phyloP scores from a whole-genome alignment of 1,140 invertebrate genomes.

The Myzus persicae region DNA sequence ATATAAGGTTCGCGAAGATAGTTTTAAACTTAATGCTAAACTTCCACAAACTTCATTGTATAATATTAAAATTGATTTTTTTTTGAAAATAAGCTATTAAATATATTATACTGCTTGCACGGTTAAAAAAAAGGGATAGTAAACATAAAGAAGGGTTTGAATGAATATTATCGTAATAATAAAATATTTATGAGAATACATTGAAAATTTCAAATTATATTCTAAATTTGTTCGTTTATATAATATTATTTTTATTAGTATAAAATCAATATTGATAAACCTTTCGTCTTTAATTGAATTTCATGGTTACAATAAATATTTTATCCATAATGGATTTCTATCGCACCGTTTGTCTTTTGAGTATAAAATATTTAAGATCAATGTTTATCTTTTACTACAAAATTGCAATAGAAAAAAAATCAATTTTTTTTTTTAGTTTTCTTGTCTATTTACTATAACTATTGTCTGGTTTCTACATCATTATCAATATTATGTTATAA shows the following conservation, averaged over 20 bases:
- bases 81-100: neutral
- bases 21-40: neutral
- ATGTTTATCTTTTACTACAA: neutral
- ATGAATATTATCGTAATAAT: slow-evolving; percentile 14
- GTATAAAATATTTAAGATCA: neutral
- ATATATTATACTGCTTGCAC: neutral
- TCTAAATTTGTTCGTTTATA: neutral
- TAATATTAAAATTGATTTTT: neutral
- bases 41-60: neutral
- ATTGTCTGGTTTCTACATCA: neutral
- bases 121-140: neutral
- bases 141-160: neutral
- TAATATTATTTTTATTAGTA: neutral
- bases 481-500: neutral
- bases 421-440: neutral
- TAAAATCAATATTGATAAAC: neutral
- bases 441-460: neutral
- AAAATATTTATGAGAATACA: neutral
- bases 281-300: neutral
- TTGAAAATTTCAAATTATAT: neutral
- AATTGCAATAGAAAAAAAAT: neutral
- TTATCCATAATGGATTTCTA: neutral
- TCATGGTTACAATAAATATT: neutral
- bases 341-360: neutral
- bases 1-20: neutral